Base-by-base conservation (phyloP, 2,888 invertebrate species). In the Agriopis leucophaearia region DNA sequence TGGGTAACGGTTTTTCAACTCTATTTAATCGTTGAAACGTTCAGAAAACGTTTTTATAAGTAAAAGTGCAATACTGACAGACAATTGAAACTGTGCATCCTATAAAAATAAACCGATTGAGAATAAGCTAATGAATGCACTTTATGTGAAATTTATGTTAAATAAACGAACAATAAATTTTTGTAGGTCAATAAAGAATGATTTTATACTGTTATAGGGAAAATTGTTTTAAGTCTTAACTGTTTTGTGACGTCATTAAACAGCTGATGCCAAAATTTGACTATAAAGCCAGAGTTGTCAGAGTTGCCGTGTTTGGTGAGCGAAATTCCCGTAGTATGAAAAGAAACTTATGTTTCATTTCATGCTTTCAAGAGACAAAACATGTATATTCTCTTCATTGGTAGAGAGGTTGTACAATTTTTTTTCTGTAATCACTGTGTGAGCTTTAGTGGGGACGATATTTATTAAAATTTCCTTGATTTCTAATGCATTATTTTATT, bases 171-270 rank as follows among this genome's bases (percentile, higher is more conserved):
- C 72, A 64, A 79, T 82, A 78, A 77, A 82, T 81, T 63, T 77
- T 80, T 73, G 76, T 70, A 68, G 74, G 78, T 78, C 78, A 61
- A 76, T 71, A 61, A 70, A 70, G 56, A 64, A 64, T 57, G 45
- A 68, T 70, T 71, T 60, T 13, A 7, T 45, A 71, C 65, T 67
- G 27, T 58, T 64, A 64, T 61, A 67, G 75, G 35, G 54, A 58
- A 80, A 71, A 68, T 59, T 62, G 61, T 60, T 55, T 50, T 59
- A 48, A 12, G 57, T 51, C 57, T 50, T 60, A 69, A 71, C 60
- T 64, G 72, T 86, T 83, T 83, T 81, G 83, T 87, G 84, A 86
- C 86, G 87, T 82, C 87, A 87, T 82, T 78, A 81, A 88, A 87
- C 92, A 92, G 91, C 91, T 93, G 91, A 88, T 90, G 18, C 48